Conservation (phyloP, 2,888 invertebrate genomes). For the Carabus problematicus region DNA sequence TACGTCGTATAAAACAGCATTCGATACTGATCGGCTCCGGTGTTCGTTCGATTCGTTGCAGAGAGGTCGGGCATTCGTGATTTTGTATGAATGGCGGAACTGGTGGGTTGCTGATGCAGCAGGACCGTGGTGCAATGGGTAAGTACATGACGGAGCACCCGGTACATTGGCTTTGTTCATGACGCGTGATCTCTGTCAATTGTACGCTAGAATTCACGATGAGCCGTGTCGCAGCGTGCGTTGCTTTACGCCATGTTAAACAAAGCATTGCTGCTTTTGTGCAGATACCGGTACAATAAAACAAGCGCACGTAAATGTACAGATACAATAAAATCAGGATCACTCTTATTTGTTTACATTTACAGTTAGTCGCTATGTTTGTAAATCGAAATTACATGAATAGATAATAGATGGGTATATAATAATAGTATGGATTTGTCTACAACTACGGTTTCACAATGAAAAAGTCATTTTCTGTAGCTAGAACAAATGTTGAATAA, state of each 20-base stretch:
- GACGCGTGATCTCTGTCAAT: conserved; percentile 27
- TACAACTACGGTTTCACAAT: no score
- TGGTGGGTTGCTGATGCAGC: conserved; percentile 1
- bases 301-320: neutral
- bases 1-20: conserved; percentile 7
- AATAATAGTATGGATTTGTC: no score
- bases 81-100: no score
- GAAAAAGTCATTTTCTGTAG: no score
- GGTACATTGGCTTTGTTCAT: conserved; percentile 10
- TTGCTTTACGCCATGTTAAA: conserved; percentile 22
- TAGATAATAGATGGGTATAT: no score
- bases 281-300: neutral
- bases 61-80: neutral
- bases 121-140: neutral
- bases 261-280: conserved; percentile 3
- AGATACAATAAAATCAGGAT: neutral
- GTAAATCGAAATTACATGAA: no score
- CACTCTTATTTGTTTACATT: neutral
- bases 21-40: conserved; percentile 3
- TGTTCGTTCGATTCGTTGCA: conserved; percentile 2
- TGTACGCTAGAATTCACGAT: conserved; percentile 19
- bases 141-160: conserved; percentile 13
- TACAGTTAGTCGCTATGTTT: no score
- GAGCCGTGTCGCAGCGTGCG: conserved; percentile 1
- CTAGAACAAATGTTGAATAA: no score